These are phyloP conservation scores for Plotosus lineatus DNA, from an alignment of 2,113 vertebrate species.

Conservation along the genomic window DNA sequence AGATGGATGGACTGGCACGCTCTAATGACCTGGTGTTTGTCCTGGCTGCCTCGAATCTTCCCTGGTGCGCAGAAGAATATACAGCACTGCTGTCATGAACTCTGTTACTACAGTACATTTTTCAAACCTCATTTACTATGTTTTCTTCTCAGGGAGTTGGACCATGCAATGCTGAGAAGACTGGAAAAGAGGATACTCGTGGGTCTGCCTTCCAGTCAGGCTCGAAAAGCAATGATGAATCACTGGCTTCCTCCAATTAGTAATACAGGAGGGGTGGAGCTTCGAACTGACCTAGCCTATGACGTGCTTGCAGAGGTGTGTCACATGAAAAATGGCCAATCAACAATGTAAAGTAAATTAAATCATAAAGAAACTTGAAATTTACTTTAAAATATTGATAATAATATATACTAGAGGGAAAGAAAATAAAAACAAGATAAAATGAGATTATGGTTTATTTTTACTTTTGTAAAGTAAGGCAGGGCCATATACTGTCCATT, in stretches of 20 bases:
- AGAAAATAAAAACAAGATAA: too few relatives aligned
- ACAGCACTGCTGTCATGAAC: background rate
- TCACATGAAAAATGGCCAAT: background rate
- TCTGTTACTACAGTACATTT: background rate
- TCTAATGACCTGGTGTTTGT: slow-evolving; percentile 97
- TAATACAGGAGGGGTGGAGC: slow-evolving; percentile 74
- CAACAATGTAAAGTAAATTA: background rate
- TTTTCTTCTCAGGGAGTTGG: slow-evolving; percentile 82
- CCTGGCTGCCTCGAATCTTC: slow-evolving; percentile 93
- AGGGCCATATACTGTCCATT: too few relatives aligned
- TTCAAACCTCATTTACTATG: background rate
- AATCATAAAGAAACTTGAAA: background rate
- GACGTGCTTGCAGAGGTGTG: slow-evolving; percentile 77
- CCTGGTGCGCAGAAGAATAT: slow-evolving; percentile 75
- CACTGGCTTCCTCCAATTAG: slow-evolving; percentile 90
- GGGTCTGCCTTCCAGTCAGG: slow-evolving; percentile 79
- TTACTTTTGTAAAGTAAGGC: too few relatives aligned
- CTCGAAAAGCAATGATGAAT: slow-evolving; percentile 84
- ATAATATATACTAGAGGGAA: too few relatives aligned
- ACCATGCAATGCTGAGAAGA: slow-evolving; percentile 88
- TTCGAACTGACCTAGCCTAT: slow-evolving; percentile 82
- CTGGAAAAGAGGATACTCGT: slow-evolving; percentile 96
- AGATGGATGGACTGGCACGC: slow-evolving; percentile 94
- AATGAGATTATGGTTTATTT: too few relatives aligned
- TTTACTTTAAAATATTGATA: too few relatives aligned